Percentiles rank a stretch among this genome's conserved stretches.
phyloP scores from a whole-genome alignment of 2,888 invertebrate species.

The Nephrotoma appendiculata region DNA sequence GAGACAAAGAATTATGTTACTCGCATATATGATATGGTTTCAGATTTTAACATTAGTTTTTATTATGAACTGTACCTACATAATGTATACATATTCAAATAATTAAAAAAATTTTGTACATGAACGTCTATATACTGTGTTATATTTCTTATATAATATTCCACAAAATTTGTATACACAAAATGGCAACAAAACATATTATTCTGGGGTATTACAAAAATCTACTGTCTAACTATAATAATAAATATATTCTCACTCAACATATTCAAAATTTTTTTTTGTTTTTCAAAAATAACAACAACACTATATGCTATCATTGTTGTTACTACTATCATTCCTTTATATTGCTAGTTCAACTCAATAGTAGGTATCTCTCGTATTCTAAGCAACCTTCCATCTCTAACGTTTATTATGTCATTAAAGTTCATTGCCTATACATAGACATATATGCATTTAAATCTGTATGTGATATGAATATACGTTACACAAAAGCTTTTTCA shows the following conservation, averaged over 20 bases:
- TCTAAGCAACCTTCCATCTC: not conserved
- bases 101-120: not conserved
- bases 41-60: not conserved
- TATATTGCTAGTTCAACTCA: not conserved
- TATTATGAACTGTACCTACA: not conserved
- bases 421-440: not conserved
- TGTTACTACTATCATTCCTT: not conserved
- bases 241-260: not conserved
- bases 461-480: not conserved
- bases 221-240: not conserved
- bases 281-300: not conserved
- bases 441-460: not conserved
- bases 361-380: too few relatives aligned
- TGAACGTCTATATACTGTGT: not conserved
- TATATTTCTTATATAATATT: not conserved
- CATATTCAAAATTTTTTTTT: not conserved
- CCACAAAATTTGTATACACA: not conserved
- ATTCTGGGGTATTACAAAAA: not conserved
- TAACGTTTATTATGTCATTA: not conserved
- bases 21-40: not conserved
- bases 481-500: not conserved
- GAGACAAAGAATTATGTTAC: not conserved
- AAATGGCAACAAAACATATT: not conserved
- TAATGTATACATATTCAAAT: not conserved
- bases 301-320: not conserved